Evolutionary conservation across 2,888 invertebrate genomes (phyloP).

Genomic region (Strigamia maritima): DNA sequence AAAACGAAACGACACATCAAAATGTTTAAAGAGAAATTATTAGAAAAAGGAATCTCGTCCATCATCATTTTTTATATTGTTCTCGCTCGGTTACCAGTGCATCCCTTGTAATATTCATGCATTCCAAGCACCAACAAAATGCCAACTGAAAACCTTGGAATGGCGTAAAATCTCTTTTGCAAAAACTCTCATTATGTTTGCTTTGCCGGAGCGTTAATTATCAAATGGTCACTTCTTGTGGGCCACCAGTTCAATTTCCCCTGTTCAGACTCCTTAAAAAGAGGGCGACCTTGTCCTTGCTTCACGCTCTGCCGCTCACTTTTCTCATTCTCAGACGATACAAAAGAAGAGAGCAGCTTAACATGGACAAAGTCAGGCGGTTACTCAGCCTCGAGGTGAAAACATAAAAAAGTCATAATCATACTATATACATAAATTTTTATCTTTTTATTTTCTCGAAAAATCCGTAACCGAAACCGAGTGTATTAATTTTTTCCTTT

Average conservation of each 20-base stretch:
- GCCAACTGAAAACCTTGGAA: background rate
- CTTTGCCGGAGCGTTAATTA: constrained; percentile 10
- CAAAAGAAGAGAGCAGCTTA: background rate
- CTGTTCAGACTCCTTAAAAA: constrained; percentile 1
- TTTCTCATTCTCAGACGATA: constrained; percentile 15
- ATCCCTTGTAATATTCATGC: constrained; percentile 6
- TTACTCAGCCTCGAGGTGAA: constrained; percentile 1
- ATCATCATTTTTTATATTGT: background rate
- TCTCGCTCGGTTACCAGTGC: constrained; percentile 10
- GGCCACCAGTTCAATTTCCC: constrained; percentile 15
- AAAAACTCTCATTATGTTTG: constrained; percentile 4
- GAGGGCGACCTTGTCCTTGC: constrained; percentile 15
- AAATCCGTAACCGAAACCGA: constrained; percentile 15
- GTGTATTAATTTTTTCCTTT: background rate
- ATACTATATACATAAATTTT: background rate
- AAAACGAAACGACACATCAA: background rate
- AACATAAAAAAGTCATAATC: constrained; percentile 10
- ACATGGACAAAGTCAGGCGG: constrained; percentile 15
- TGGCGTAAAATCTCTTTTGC: background rate
- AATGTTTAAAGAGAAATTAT: background rate
- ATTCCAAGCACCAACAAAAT: constrained; percentile 10
- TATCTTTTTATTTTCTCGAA: background rate
- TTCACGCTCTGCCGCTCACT: constrained; percentile 15
- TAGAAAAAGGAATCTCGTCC: background rate
- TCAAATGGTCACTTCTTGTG: constrained; percentile 10